Conservation (phyloP, 92 coral and sea anemone species). For the Phenganax subtilis region DNA sequence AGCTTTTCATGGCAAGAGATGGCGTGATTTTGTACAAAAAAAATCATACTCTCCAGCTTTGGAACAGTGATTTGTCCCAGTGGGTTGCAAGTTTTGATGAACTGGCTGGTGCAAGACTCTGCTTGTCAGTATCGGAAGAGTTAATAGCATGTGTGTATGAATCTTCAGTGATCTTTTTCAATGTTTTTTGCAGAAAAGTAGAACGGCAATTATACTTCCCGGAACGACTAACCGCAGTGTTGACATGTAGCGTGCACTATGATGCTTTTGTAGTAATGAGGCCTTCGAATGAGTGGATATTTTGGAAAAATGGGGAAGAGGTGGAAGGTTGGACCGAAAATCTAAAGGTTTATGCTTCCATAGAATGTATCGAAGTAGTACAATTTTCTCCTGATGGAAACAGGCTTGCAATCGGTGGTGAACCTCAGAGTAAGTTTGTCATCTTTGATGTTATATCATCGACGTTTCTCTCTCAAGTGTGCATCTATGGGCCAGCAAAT, state of each 20-base stretch:
- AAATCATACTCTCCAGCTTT: not conserved
- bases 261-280: not conserved
- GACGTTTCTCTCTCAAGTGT: not conserved
- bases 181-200: not conserved
- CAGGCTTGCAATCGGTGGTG: not conserved
- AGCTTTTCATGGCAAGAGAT: not conserved
- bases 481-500: not conserved
- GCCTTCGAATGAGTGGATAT: not conserved
- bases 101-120: not conserved
- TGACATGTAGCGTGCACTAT: not conserved
- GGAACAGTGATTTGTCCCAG: conserved; percentile 38
- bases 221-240: not conserved
- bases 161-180: not conserved
- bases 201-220: not conserved
- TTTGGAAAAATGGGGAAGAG: not conserved
- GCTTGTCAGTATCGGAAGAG: conserved; percentile 18
- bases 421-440: not conserved
- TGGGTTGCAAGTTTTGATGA: conserved; percentile 2
- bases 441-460: not conserved
- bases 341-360: not conserved
- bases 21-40: not conserved
- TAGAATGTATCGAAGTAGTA: not conserved
- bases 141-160: conserved; percentile 6
- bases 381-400: not conserved
- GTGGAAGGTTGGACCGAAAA: not conserved